A percentile compares a stretch with the other conserved stretches of the same genome.
These are phyloP conservation scores for Fulmarus glacialis DNA, from an alignment of 2,113 vertebrate species.

Conservation along the genomic window DNA sequence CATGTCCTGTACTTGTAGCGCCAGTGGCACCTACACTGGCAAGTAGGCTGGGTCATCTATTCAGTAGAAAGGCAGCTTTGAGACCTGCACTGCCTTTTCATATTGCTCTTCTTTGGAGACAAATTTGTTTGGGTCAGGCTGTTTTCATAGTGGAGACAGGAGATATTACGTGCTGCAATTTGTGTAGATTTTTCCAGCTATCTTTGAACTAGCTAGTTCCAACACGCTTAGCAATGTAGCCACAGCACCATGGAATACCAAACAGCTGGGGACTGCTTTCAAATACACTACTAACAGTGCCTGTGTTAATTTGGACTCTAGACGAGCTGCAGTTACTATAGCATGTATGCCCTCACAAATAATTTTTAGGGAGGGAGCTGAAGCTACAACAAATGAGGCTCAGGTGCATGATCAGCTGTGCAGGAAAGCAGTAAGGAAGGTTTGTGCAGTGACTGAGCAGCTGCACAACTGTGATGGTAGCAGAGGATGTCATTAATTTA, in stretches of 20 bases:
- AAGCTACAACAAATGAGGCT: neutral
- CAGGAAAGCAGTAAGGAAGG: neutral
- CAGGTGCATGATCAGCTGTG: neutral
- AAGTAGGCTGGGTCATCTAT: neutral
- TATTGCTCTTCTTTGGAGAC: neutral
- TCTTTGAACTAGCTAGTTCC: neutral
- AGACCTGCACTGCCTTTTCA: neutral
- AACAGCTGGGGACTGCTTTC: neutral
- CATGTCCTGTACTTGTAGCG: neutral
- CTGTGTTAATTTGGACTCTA: neutral
- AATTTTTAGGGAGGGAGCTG: neutral
- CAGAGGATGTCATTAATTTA: neutral
- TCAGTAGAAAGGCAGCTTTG: neutral
- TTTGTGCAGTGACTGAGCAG: neutral
- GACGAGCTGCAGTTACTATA: neutral
- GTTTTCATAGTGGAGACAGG: neutral
- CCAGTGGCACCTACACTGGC: neutral
- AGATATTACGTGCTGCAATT: neutral
- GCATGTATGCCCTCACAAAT: neutral
- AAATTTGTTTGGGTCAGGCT: neutral
- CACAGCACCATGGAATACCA: neutral
- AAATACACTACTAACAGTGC: neutral
- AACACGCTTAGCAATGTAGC: neutral
- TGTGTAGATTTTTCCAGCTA: neutral
- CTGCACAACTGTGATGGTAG: neutral